These are phyloP conservation scores for Bicyclus anynana DNA, from an alignment of 1,140 invertebrate genomes.

Conservation along the genomic window DNA sequence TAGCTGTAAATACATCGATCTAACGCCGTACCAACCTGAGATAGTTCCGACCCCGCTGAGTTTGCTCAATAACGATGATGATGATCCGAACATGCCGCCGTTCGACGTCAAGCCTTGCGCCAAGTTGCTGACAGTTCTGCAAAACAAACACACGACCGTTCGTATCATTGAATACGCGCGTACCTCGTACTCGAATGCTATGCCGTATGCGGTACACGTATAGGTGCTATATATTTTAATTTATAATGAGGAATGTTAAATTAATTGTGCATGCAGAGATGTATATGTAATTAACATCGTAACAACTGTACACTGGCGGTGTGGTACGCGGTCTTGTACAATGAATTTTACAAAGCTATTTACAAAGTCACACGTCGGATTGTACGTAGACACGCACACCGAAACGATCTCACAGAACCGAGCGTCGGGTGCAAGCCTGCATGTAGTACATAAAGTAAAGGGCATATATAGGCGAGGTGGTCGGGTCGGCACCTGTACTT, in stretches of 20 bases:
- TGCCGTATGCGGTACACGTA: not conserved
- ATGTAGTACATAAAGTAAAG: too few species aligned
- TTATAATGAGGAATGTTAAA: slow-evolving; percentile 22
- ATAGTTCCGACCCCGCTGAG: slow-evolving; percentile 75
- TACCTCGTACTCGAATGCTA: slow-evolving; percentile 3
- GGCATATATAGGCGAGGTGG: not conserved
- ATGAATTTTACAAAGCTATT: slow-evolving; percentile 50
- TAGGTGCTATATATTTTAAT: not conserved
- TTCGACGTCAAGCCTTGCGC: slow-evolving; percentile 85
- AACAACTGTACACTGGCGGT: slow-evolving; percentile 43
- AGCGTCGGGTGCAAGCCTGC: too few species aligned
- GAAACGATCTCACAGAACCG: too few species aligned
- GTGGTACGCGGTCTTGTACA: slow-evolving; percentile 33
- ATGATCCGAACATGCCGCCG: slow-evolving; percentile 88
- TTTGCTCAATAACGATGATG: slow-evolving; percentile 89
- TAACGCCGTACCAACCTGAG: slow-evolving; percentile 60
- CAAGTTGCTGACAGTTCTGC: slow-evolving; percentile 77
- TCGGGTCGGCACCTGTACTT: slow-evolving; percentile 81
- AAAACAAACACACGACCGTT: slow-evolving; percentile 50
- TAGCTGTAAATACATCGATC: slow-evolving; percentile 33
- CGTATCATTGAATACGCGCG: slow-evolving; percentile 33
- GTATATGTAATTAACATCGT: slow-evolving; percentile 24
- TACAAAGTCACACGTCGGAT: slow-evolving; percentile 30
- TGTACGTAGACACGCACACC: not conserved
- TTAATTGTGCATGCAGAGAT: slow-evolving; percentile 42